Evolutionary conservation across 92 coral and sea anemone species (phyloP), one percentile per base, ranked within the genome.

Genomic region (Heliopora coerulea): DNA sequence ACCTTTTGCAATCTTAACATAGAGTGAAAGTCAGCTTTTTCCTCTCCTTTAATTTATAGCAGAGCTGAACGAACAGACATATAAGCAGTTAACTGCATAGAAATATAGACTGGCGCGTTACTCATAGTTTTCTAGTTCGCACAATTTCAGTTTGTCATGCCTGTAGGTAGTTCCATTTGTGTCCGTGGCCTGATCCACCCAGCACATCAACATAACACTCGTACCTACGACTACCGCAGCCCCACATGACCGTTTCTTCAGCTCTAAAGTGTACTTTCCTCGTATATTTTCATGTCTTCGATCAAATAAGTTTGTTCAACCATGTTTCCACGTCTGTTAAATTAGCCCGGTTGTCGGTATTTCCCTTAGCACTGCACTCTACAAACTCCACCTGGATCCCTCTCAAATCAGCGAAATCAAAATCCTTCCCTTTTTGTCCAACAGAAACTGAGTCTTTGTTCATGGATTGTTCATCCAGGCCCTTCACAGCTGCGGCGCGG

Each of bases 401-500:
- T 25, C 67, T 70, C 54, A 95, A 83, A 67, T 95, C 90, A 8
- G 73, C 56, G 68, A 95, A 95, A 79, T 95, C 96, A 56, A 95
- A 95, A 65, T 95, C 99, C 74, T 88, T 95, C 42, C 95, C 95
- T 54, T 83, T 85, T 60, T 83, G 87, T 18, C 99, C 99, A 50
- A 95, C 82, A 50, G 72, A 83, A 14, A 73, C 83, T 9, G 40
- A 56, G 20, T 79, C 86, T 17, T 66, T 68, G 49, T 29, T 62
- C 31, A 83, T 75, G 20, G 89, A 81, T 26, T 86, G 85, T 37
- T 96, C 99, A 74, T 95, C 99, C 62, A 86, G 82, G 4, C 96
- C 96, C 68, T 90, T 85, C 9, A 95, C 84, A 32, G 96, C 99
- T 54, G 99, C 99, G 11, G 99, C 96, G 39, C 96, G 96, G 3